A percentile compares a stretch with the other conserved stretches of the same genome.
These are phyloP conservation scores for Burhinus oedicnemus DNA, from an alignment of 2,113 vertebrate species.

Conservation along the genomic window DNA sequence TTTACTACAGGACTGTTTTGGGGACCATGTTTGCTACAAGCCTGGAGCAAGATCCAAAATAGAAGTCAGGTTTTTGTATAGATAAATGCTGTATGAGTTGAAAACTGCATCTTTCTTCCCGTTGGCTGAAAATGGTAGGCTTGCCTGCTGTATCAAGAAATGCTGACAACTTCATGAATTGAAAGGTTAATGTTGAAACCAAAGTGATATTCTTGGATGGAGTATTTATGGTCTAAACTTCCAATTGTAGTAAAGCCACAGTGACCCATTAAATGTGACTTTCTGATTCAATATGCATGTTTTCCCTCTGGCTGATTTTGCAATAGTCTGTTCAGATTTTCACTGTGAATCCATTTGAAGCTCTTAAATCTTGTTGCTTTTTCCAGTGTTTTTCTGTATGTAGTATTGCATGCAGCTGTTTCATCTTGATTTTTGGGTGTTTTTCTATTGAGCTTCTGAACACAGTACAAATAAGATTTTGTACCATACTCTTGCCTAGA, in stretches of 20 bases:
- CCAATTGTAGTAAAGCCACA: background rate
- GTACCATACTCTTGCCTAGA: background rate
- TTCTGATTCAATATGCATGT: background rate
- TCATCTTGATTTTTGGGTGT: rapidly evolving
- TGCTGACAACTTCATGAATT: background rate
- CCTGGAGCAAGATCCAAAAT: background rate
- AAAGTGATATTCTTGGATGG: background rate
- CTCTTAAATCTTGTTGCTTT: background rate
- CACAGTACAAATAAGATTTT: background rate
- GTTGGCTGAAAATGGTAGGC: background rate
- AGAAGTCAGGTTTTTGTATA: background rate
- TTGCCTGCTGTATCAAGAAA: background rate
- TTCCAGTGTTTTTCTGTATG: background rate
- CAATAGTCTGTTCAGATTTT: background rate
- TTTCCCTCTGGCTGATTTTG: background rate
- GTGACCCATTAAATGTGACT: background rate
- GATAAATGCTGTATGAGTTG: background rate
- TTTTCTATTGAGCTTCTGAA: background rate
- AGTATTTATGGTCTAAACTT: background rate
- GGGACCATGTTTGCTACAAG: background rate
- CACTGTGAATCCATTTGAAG: background rate
- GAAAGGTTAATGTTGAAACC: background rate
- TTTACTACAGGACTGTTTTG: background rate
- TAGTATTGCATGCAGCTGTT: background rate
- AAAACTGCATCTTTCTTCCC: background rate